Evolutionary conservation across 1,140 invertebrate species (phyloP).

Genomic region (Leptopilina boulardi): DNA sequence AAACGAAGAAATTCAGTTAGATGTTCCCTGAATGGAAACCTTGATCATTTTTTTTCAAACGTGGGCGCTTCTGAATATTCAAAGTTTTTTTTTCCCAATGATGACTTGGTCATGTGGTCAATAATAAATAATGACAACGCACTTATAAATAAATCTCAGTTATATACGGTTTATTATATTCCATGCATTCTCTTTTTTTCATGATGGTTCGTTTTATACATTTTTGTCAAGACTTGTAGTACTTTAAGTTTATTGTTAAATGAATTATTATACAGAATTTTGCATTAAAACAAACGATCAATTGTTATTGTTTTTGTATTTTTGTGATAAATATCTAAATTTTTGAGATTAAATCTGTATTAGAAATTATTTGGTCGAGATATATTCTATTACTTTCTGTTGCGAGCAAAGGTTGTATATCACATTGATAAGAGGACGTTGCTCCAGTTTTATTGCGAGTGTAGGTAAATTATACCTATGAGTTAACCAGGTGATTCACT

Average conservation of each 20-base stretch:
- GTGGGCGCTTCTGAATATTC: slow-evolving; percentile 72
- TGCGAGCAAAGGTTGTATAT: slow-evolving; percentile 50
- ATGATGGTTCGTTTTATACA: neutral
- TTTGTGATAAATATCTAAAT: no score
- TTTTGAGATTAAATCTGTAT: no score
- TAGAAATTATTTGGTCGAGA: slow-evolving; percentile 10
- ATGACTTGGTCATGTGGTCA: slow-evolving; percentile 44
- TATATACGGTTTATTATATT: slow-evolving; percentile 41
- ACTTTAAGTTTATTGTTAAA: neutral
- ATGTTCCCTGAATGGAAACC: slow-evolving; percentile 37
- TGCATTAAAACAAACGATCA: no score
- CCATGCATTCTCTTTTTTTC: slow-evolving; percentile 25
- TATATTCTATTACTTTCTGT: slow-evolving; percentile 52
- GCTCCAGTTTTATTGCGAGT: slow-evolving; percentile 59
- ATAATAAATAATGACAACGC: slow-evolving; percentile 67
- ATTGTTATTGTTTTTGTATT: no score
- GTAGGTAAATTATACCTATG: slow-evolving; percentile 39
- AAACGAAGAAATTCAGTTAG: slow-evolving; percentile 16
- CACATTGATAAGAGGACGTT: slow-evolving; percentile 58
- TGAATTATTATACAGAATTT: neutral
- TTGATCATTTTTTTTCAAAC: slow-evolving; percentile 45
- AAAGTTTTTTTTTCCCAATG: slow-evolving; percentile 57
- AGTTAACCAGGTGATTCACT: slow-evolving; percentile 65
- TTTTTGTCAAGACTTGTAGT: slow-evolving; percentile 29
- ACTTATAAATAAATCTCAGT: slow-evolving; percentile 61